Percentiles rank a stretch among this genome's conserved stretches.
phyloP scores from a whole-genome alignment of 2,888 invertebrate genomes.

The Drosophila acutilabella region DNA sequence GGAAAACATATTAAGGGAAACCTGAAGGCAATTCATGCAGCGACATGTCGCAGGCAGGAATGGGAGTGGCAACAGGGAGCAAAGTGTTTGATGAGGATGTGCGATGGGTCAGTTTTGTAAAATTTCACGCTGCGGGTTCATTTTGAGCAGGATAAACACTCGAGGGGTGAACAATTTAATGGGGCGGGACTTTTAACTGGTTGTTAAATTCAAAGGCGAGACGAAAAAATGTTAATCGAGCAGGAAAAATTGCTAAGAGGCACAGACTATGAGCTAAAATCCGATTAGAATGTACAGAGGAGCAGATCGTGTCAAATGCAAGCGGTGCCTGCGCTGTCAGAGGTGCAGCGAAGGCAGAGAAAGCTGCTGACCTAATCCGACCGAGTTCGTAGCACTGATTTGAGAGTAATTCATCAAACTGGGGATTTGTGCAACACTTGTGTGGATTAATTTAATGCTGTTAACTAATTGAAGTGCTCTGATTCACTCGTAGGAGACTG shows the following conservation, averaged over 20 bases:
- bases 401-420: constrained; percentile 50
- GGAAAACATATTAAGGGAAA: constrained; percentile 1
- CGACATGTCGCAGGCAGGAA: constrained; percentile 27
- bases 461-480: constrained; percentile 78
- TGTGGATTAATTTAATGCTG: constrained; percentile 64
- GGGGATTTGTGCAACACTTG: constrained; percentile 26
- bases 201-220: constrained; percentile 43
- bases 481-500: constrained; percentile 48
- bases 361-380: constrained; percentile 15
- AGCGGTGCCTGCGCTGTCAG: neutral
- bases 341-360: neutral
- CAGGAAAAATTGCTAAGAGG: constrained; percentile 30
- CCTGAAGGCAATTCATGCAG: constrained; percentile 46
- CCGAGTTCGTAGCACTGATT: constrained; percentile 1
- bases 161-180: constrained; percentile 24
- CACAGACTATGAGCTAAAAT: constrained; percentile 44
- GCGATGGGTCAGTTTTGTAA: constrained; percentile 46
- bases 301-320: constrained; percentile 35
- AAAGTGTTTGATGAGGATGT: constrained; percentile 1
- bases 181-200: constrained; percentile 50
- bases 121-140: constrained; percentile 54
- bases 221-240: neutral
- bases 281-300: constrained; percentile 34
- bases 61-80: neutral
- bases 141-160: constrained; percentile 37